These are phyloP conservation scores for Fulmarus glacialis DNA, from an alignment of 2,113 vertebrate genomes.

Conservation along the genomic window DNA sequence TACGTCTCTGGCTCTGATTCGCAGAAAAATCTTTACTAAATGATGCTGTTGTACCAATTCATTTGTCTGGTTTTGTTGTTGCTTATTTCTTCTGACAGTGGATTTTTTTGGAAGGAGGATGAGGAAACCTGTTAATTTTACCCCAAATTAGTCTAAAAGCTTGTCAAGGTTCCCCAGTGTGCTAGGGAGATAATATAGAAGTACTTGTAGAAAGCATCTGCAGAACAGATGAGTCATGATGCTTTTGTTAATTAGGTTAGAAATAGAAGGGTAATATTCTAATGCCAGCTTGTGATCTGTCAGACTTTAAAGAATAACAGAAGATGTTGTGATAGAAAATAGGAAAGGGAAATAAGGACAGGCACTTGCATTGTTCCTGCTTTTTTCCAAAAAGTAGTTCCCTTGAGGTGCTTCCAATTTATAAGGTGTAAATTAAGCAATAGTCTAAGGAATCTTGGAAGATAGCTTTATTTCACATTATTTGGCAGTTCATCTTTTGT, in stretches of 20 bases:
- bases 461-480: not conserved
- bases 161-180: not conserved
- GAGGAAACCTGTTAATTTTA: not conserved
- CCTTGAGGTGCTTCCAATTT: not conserved
- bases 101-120: not conserved
- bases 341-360: not conserved
- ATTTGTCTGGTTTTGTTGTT: not conserved
- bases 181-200: not conserved
- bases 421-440: not conserved
- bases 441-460: not conserved
- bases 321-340: not conserved
- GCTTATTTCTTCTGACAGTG: not conserved
- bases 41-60: not conserved
- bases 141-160: not conserved
- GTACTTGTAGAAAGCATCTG: not conserved
- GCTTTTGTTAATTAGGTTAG: not conserved
- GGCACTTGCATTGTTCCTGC: not conserved
- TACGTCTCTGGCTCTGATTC: not conserved
- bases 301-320: not conserved
- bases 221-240: not conserved
- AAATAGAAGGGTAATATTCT: not conserved
- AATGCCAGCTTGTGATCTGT: not conserved
- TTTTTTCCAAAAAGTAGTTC: not conserved
- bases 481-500: not conserved
- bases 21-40: not conserved